Percentiles rank a stretch among this genome's conserved stretches.
phyloP scores from a whole-genome alignment of 2,113 vertebrate genomes.

The Ceyx margarethae region DNA sequence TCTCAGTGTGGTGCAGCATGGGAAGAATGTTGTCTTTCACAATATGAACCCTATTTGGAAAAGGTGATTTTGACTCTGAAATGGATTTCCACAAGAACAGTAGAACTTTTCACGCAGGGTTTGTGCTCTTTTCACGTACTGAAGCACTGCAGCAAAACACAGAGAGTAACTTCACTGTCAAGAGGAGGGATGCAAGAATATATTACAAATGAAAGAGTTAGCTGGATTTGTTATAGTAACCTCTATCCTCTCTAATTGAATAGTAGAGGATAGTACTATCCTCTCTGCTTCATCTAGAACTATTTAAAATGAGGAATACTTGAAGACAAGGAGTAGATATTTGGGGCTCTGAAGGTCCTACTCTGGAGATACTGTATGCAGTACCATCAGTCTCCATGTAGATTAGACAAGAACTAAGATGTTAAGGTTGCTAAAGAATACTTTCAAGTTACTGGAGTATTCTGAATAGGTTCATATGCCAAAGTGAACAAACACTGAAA shows the following conservation, averaged over 20 bases:
- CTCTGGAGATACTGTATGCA: not conserved
- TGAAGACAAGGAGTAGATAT: not conserved
- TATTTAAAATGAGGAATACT: not conserved
- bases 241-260: not conserved
- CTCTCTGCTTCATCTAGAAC: not conserved
- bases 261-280: not conserved
- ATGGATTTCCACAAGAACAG: not conserved
- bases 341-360: not conserved
- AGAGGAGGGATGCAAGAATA: not conserved
- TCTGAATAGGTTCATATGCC: not conserved
- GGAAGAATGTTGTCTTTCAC: not conserved
- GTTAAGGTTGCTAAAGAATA: not conserved
- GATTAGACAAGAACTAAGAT: not conserved
- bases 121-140: not conserved
- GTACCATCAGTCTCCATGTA: not conserved
- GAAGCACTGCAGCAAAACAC: not conserved
- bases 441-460: not conserved
- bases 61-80: not conserved
- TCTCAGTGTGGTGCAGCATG: not conserved
- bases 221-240: not conserved
- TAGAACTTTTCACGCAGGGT: not conserved
- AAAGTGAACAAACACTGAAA: constrained; percentile 10
- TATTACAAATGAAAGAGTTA: not conserved
- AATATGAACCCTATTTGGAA: not conserved
- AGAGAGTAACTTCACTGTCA: not conserved